Evolutionary conservation across 2,797 vertebrate species (phyloP).

Genomic region (Manis pentadactyla): DNA sequence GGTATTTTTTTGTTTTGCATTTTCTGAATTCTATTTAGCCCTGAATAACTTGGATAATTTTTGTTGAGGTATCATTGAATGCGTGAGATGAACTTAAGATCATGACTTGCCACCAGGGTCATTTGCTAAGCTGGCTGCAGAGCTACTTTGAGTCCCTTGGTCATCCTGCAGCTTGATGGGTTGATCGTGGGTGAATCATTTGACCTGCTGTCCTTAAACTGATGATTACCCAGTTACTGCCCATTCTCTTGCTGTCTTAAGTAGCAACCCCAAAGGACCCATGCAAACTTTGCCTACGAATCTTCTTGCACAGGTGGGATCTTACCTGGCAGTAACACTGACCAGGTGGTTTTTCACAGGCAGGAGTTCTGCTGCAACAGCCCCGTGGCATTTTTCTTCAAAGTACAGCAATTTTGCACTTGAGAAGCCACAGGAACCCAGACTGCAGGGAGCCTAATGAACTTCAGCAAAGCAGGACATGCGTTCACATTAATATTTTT

Average conservation of each 20-base stretch:
- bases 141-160: background rate
- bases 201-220: background rate
- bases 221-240: background rate
- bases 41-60: background rate
- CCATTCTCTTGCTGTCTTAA: background rate
- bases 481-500: constrained; percentile 21
- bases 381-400: constrained; percentile 50
- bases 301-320: constrained; percentile 68
- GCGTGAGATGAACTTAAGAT: background rate
- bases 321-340: constrained; percentile 73
- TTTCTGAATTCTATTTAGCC: background rate
- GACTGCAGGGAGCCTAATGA: constrained; percentile 36
- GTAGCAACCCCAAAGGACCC: constrained; percentile 57
- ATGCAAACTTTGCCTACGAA: constrained; percentile 67
- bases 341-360: constrained; percentile 67
- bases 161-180: background rate
- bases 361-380: constrained; percentile 70
- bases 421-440: constrained; percentile 54
- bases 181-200: background rate
- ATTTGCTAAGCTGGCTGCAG: background rate
- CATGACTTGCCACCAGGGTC: background rate
- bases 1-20: background rate
- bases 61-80: background rate
- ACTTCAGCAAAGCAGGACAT: constrained; percentile 48
- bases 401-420: constrained; percentile 52